A percentile compares a stretch with the other conserved stretches of the same genome.
These are phyloP conservation scores for Pseudomyrmex cubaensis DNA, from an alignment of 1,140 invertebrate genomes.

Conservation along the genomic window DNA sequence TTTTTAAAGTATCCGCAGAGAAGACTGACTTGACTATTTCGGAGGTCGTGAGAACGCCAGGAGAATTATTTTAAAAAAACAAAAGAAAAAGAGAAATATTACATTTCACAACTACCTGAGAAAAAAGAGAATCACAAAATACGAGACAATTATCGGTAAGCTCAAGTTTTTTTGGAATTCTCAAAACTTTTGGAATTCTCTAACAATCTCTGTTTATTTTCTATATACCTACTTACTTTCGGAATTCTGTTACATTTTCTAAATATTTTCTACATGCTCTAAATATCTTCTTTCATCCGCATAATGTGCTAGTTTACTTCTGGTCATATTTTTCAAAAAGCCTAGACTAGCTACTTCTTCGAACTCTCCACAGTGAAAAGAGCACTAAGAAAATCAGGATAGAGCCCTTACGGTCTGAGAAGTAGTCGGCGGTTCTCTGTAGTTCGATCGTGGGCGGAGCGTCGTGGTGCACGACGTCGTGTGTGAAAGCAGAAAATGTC, in stretches of 20 bases:
- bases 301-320: background rate
- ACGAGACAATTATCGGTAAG: background rate
- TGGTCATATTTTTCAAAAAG: constrained; percentile 15
- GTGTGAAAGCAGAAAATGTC: constrained; percentile 83
- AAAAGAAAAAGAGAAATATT: background rate
- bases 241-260: background rate
- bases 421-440: constrained; percentile 79
- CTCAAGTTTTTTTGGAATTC: background rate
- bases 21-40: background rate
- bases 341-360: constrained; percentile 2
- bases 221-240: too few species aligned
- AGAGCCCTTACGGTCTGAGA: background rate
- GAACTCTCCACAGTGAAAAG: constrained; percentile 20
- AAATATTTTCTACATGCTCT: background rate
- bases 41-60: background rate
- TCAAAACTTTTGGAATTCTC: too few species aligned
- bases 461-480: constrained; percentile 81
- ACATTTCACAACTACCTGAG: background rate
- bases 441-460: constrained; percentile 83
- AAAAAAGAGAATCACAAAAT: background rate
- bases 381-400: constrained; percentile 10
- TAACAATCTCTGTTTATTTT: too few species aligned
- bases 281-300: background rate
- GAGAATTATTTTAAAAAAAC: background rate
- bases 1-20: constrained; percentile 30